These are phyloP conservation scores for Timema cristinae DNA, from an alignment of 2,888 invertebrate species.

Conservation along the genomic window DNA sequence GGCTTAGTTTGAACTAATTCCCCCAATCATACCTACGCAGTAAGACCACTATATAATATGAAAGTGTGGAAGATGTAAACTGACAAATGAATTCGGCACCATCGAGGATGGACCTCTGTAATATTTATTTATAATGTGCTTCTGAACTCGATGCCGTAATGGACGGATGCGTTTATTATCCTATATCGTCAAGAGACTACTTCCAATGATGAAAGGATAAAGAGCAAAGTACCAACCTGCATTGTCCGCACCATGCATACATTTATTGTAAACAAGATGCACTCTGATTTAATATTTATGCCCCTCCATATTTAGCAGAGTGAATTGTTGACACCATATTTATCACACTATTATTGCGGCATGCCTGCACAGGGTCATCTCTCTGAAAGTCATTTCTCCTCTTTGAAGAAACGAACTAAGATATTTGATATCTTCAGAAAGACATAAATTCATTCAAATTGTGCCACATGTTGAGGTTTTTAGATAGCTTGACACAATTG, in stretches of 20 bases:
- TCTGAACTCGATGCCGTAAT: too few species aligned
- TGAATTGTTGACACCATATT: slow-evolving; percentile 33
- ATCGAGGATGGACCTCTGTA: too few species aligned
- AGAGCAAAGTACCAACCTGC: neutral
- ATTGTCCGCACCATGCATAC: neutral
- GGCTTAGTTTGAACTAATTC: too few species aligned
- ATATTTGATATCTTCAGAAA: neutral
- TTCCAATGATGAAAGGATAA: too few species aligned
- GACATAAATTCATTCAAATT: slow-evolving; percentile 27
- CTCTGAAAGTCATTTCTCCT: slow-evolving; percentile 30
- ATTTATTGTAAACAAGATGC: neutral
- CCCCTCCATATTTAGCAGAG: slow-evolving; percentile 25
- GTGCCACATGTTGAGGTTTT: slow-evolving; percentile 32
- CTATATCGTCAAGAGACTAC: too few species aligned
- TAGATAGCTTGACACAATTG: slow-evolving; percentile 28
- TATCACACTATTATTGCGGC: slow-evolving; percentile 31
- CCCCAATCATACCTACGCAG: too few species aligned
- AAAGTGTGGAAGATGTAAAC: too few species aligned
- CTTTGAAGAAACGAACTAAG: slow-evolving; percentile 14
- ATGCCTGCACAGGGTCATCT: slow-evolving; percentile 27
- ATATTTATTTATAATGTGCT: too few species aligned
- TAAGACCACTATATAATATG: too few species aligned
- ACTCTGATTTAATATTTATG: slow-evolving; percentile 1
- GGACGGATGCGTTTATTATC: too few species aligned
- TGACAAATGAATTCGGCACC: too few species aligned